These are phyloP conservation scores for Styela clava DNA, from an alignment of 23 tunicate species.

Conservation along the genomic window DNA sequence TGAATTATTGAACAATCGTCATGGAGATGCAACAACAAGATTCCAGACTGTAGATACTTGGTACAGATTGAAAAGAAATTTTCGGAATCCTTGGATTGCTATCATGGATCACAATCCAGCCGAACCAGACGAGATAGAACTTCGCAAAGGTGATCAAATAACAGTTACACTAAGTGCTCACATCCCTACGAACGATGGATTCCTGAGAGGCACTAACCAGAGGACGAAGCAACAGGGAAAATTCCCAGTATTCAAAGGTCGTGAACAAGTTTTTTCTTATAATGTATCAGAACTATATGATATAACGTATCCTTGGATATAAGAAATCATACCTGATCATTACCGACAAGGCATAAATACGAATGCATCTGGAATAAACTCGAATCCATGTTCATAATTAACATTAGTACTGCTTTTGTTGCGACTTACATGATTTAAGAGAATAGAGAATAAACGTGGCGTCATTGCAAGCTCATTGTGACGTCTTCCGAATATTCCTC, in stretches of 20 bases:
- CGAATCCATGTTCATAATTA: no score
- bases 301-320: neutral
- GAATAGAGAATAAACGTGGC: no score
- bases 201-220: constrained; percentile 2
- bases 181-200: neutral
- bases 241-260: neutral
- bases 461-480: no score
- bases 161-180: neutral
- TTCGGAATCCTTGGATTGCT: neutral
- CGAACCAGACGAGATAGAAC: neutral
- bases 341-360: no score
- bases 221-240: constrained; percentile 1
- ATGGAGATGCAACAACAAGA: neutral
- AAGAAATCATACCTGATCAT: no score
- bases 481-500: no score
- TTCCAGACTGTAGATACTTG: constrained; percentile 1
- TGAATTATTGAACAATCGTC: neutral
- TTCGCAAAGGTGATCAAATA: neutral
- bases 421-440: no score
- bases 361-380: no score
- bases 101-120: constrained; percentile 4
- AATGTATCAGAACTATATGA: neutral
- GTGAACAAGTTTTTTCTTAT: neutral
- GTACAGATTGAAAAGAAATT: neutral
- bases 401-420: no score